These are phyloP conservation scores for Epinephelus coioides DNA, from an alignment of 2,797 vertebrate genomes.

Conservation along the genomic window DNA sequence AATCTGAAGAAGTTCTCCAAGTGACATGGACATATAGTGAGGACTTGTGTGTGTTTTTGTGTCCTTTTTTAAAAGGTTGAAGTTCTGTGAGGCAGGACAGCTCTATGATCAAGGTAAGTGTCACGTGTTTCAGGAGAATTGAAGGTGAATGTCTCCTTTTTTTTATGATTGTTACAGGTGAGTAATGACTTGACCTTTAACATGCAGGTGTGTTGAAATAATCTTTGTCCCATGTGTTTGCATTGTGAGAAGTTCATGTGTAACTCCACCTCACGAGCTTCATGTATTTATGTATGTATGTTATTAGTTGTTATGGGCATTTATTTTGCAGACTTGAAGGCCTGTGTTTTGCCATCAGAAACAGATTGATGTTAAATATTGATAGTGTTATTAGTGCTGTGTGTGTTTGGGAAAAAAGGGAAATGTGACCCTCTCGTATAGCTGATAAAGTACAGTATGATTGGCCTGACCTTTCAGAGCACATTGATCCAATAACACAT, in stretches of 20 bases:
- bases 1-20: background rate
- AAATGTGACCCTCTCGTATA: background rate
- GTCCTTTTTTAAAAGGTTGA: background rate
- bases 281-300: background rate
- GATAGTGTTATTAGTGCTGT: background rate
- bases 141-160: background rate
- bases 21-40: slow-evolving; percentile 2
- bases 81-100: slow-evolving; percentile 4
- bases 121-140: background rate
- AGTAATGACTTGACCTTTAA: background rate
- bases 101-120: slow-evolving; percentile 39
- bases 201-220: background rate
- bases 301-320: background rate
- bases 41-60: background rate
- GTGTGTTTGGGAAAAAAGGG: background rate
- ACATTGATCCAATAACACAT: background rate
- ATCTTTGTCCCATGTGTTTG: background rate
- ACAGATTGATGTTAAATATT: background rate
- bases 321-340: background rate
- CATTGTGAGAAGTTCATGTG: background rate
- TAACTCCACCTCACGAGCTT: background rate
- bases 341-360: background rate
- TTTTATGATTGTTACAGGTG: too few relatives aligned
- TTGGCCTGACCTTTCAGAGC: slow-evolving; percentile 4
- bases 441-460: background rate